Evolutionary conservation across 2,888 invertebrate species (phyloP), one percentile per base, ranked within the genome.

Genomic region (Melanostoma scalare): DNA sequence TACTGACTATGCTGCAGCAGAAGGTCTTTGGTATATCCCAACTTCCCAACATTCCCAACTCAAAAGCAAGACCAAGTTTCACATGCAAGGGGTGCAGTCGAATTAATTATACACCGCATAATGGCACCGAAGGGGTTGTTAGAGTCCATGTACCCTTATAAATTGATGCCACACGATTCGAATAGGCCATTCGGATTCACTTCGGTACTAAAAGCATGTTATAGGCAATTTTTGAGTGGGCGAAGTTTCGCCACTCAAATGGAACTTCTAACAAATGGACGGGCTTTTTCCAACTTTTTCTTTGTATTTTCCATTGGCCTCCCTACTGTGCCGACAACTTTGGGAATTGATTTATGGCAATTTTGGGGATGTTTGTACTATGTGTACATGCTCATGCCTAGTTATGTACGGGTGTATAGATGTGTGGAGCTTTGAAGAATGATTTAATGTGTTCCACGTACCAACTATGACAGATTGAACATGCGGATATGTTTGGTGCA

Each of bases 391-490:
- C n/a, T n/a, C 44, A 33, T 40, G 52, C 20, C 20, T 20, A 20
- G 20, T 20, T 46, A 56, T 53, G 50, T n/a, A 9, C 30, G 44
- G 38, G 8, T 4, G 60, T 31, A 35, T 5, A 31, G 10, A 38
- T 40, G 63, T 46, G 10, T 33, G 53, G 40, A 52, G 36, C 10
- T 20, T 36, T 38, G 63, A 9, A 38, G 74, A 74, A 84, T 84
- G 84, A 84, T 84, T 84, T 84, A 84, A 84, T 77, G 79, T 74
- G 60, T 71, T 84, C 56, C 69, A 79, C 78, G 84, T 79, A 53
- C 48, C 36, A 38, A 63, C 63, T 74, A 84, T 84, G 84, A 84
- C 84, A 84, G 84, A 84, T 84, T 84, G 79, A 79, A 79, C 84
- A 84, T 71, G 74, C 74, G 84, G 79, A 74, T 79, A 61, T 84